Base-by-base conservation (phyloP, 1,140 invertebrate genomes). In the Geopemphigus sp. region DNA sequence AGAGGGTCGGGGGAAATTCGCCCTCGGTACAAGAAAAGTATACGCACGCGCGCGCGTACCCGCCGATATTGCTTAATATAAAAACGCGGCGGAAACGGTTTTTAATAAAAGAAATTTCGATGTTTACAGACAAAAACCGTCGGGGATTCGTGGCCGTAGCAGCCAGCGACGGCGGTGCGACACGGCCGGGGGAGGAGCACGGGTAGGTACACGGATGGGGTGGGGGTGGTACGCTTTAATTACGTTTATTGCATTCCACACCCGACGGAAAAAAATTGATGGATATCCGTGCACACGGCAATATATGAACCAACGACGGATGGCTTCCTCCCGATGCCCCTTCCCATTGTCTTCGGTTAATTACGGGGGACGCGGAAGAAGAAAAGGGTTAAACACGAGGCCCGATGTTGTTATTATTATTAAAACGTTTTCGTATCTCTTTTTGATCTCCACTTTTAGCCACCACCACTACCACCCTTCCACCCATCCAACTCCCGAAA, bases 371-470 rank as follows among this genome's bases (percentile, higher is more conserved):
- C 72, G 72, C 53, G 53, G 73, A 76, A 76, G 64, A 68, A 39
- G 39, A 59, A 63, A 78, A 78, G 74, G 74, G 74, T 78, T 78
- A 63, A 78, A 78, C 32, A 29, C 56, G n/a, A 32, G 57, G 10
- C 56, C 57, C 22, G 45, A 39, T 8, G 32, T 39, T 39, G 32
- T 78, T 53, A 22, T 76, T 76, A 63, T 78, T 78, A 78, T 78
- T 78, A 78, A 78, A 78, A 78, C 74, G 74, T 78, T 78, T 78
- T 22, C 73, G 39, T 76, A 76, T 76, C 73, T 61, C 74, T 78
- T 78, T 78, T 78, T 78, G 74, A 78, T 78, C 74, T 78, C 74
- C 17, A 78, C 57, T 78, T 63, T 47, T 78, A 61, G 74, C 45
- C 39, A 14, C 74, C 26, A 10, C 61, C 29, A 32, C n/a, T n/a